phyloP scores from a whole-genome alignment of 2,888 invertebrate genomes.

The Erebia aethiops region DNA sequence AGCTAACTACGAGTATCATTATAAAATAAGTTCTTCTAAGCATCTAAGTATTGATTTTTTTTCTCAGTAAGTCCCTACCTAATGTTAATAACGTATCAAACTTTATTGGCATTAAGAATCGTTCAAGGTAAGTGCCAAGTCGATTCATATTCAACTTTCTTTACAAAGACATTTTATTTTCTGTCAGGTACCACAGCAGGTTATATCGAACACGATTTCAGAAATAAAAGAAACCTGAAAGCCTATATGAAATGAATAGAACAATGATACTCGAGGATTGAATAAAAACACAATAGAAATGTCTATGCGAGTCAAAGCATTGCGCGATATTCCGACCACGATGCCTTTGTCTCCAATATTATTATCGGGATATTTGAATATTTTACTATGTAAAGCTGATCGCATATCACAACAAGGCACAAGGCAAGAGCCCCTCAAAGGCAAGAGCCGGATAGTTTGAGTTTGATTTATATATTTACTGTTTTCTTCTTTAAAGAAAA shows the following conservation, averaged over 20 bases:
- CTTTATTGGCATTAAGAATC: no score
- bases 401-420: background rate
- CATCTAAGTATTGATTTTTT: no score
- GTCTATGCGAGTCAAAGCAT: constrained; percentile 24
- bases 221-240: background rate
- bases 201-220: background rate
- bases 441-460: background rate
- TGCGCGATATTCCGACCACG: constrained; percentile 24
- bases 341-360: constrained; percentile 41
- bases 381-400: constrained; percentile 52
- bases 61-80: no score
- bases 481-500: no score
- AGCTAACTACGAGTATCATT: no score
- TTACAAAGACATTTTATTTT: background rate
- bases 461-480: no score
- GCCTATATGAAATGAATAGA: constrained; percentile 5
- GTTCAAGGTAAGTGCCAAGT: no score
- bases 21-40: no score
- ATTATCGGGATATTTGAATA: constrained; percentile 63
- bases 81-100: no score
- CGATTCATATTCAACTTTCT: no score
- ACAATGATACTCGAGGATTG: constrained; percentile 10
- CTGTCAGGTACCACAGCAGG: background rate
- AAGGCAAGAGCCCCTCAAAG: background rate
- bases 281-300: constrained; percentile 29